Base-by-base conservation (phyloP, 1,140 invertebrate species). In the Chironomus tepperi region DNA sequence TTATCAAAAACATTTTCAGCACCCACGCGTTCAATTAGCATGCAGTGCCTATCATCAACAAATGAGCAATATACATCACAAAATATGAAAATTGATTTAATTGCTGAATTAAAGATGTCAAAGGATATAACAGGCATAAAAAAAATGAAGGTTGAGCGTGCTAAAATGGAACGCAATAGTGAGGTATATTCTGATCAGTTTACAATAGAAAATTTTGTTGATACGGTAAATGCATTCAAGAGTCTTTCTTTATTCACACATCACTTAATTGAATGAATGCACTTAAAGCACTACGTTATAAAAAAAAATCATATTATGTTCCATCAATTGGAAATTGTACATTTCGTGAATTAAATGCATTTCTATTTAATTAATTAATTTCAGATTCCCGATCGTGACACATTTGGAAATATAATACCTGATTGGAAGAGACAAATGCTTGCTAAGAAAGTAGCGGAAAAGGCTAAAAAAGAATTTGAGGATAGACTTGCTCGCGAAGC, bases 371-470 rank as follows among this genome's bases (percentile, higher is more conserved):
- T 67, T 70, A 77, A 79, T 77, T 83, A 81, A 79, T 83, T 80
- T 64, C 84, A 97, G 93, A 91, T 98, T 76, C 94, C 95, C 1
- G 92, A 95, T 78, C 90, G 89, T 74, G 95, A 97, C 80, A 88
- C 89, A 57, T 88, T 91, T n/a, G 95, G 95, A 12, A 93, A 93
- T 78, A 83, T 89, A 18, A 96, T 97, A 79, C 95, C 95, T 10
- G 90, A 90, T 18, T 97, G 96, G 95, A 97, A 97, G 81, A 84
- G 95, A 21, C 94, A 97, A 83, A 96, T 98, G 93, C 79, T 97
- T 80, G 95, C 95, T 0, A 91, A 94, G 78, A 94, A 97, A 81
- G 92, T 93, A 0, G 95, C 95, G 0, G 95, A 97, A 81, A 90
- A 92, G 76, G 95, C 95, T 1, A 89, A 92, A 75, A 93, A 93